These are phyloP conservation scores for Myotis pilosus DNA, from an alignment of 2,797 vertebrate species.

Conservation along the genomic window DNA sequence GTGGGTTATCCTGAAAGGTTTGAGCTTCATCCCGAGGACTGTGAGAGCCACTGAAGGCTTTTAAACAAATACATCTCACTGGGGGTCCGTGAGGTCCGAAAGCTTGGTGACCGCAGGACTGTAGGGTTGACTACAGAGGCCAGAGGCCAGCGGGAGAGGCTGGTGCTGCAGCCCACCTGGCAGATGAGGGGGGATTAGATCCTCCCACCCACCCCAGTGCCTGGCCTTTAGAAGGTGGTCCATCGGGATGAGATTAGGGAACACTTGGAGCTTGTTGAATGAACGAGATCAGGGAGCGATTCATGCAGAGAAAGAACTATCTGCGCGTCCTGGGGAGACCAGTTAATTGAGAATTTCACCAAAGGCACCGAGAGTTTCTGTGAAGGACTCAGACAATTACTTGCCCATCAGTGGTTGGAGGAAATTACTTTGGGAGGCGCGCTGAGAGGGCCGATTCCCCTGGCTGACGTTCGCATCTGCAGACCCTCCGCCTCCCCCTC, in stretches of 20 bases:
- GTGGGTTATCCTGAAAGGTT: background rate
- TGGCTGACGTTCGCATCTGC: background rate
- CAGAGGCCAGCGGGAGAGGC: background rate
- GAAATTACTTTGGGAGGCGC: background rate
- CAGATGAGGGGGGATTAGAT: background rate
- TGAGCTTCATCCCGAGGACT: background rate
- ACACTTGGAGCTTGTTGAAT: background rate
- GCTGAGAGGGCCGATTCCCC: fast-evolving
- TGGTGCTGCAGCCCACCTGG: too few species aligned
- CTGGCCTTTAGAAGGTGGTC: background rate
- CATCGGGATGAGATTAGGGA: background rate
- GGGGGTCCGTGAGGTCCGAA: too few species aligned
- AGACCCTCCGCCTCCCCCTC: fast-evolving
- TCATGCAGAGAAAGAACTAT: background rate
- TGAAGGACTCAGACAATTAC: background rate
- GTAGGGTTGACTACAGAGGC: background rate
- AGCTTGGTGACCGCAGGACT: too few species aligned
- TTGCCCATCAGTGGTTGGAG: background rate
- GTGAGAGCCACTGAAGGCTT: background rate
- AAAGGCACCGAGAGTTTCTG: background rate
- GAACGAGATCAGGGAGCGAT: background rate
- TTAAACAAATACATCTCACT: background rate
- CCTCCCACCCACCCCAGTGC: fast-evolving
- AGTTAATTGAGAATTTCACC: background rate
- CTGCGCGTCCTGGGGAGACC: background rate